Base-by-base conservation (phyloP, 30 jellyfish, hydroid and myxozoan genomes). In the Sanderia malayensis region DNA sequence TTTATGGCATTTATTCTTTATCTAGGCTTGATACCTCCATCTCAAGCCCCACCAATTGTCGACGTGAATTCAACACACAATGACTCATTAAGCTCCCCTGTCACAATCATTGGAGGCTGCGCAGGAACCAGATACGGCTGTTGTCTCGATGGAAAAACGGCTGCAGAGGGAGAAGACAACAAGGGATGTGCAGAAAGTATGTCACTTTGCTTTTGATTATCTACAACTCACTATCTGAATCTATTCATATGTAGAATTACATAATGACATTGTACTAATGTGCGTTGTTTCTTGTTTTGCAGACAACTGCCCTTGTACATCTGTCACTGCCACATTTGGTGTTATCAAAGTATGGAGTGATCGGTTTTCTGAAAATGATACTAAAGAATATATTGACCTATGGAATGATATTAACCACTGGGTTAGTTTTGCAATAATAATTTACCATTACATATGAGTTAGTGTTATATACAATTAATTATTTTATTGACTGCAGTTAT, bases 181-280 rank as follows among this genome's bases (percentile, higher is more conserved):
- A 76, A 79, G 58, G 95, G 96, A 2, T 92, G 98, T 55, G 95
- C 98, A 0, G 98, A 92, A 92, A 84, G 98, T 92, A 74, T 44
- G 72, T n/a, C n/a, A n/a, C n/a, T n/a, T n/a, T n/a, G n/a, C n/a
- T n/a, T n/a, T n/a, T n/a, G n/a, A n/a, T n/a, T n/a, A n/a, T n/a
- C n/a, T n/a, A n/a, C n/a, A n/a, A n/a, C n/a, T n/a, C n/a, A n/a
- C n/a, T n/a, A n/a, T n/a, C n/a, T n/a, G n/a, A n/a, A n/a, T n/a
- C n/a, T n/a, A n/a, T n/a, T n/a, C n/a, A n/a, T n/a, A n/a, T n/a
- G n/a, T n/a, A n/a, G n/a, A n/a, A n/a, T n/a, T n/a, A n/a, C n/a
- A n/a, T n/a, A n/a, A n/a, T n/a, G n/a, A n/a, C n/a, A n/a, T n/a
- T n/a, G n/a, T n/a, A n/a, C n/a, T n/a, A n/a, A n/a, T n/a, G 19